Evolutionary conservation across 1,140 invertebrate species (phyloP).

Genomic region (Caenorhabditis elegans): WBcel235 BX284605.5:7177001-7177500

Average conservation of each 20-base stretch:
- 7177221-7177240: conserved; percentile 64
- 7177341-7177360: background rate
- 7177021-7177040: no score
- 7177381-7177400: conserved; percentile 63
- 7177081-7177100: conserved; percentile 43
- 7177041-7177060: no score
- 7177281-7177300: conserved; percentile 53
- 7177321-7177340: background rate
- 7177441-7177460: conserved; percentile 65
- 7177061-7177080: no score
- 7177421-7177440: conserved; percentile 60
- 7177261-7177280: conserved; percentile 54
- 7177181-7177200: conserved; percentile 63
- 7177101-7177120: conserved; percentile 54
- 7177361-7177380: conserved; percentile 64
- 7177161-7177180: conserved; percentile 57
- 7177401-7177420: conserved; percentile 55
- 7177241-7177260: conserved; percentile 65
- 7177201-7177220: conserved; percentile 65
- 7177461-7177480: conserved; percentile 56
- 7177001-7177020: no score
- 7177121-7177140: conserved; percentile 65
- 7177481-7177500: conserved; percentile 60
- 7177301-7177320: conserved; percentile 48
- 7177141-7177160: conserved; percentile 65